Percentiles rank a stretch among this genome's conserved stretches.
These are phyloP conservation scores for Epicampocera succincta DNA, from an alignment of 2,888 invertebrate species.

Conservation along the genomic window DNA sequence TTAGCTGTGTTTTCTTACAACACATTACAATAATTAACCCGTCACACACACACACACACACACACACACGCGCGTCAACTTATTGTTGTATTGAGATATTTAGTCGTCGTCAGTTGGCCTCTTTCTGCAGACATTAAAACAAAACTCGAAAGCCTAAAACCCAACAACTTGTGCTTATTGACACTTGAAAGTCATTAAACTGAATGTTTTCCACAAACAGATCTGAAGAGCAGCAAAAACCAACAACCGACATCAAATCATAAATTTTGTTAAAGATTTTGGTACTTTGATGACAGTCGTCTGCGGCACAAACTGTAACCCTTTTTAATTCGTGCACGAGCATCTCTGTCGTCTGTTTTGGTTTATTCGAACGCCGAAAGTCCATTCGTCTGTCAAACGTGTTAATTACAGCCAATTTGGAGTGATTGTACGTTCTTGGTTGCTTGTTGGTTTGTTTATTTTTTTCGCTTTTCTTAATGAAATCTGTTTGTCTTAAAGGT, in stretches of 20 bases:
- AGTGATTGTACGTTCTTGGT: neutral
- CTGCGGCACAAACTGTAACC: conserved; percentile 46
- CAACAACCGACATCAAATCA: neutral
- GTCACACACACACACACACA: no score
- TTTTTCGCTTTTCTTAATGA: neutral
- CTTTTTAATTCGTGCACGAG: conserved; percentile 11
- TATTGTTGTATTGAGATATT: no score
- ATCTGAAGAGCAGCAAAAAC: neutral
- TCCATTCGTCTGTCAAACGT: conserved; percentile 66
- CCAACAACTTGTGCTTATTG: conserved; percentile 55
- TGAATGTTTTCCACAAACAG: conserved; percentile 10
- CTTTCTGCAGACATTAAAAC: conserved; percentile 25
- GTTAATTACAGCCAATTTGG: conserved; percentile 61
- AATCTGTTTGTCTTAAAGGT: conserved; percentile 19
- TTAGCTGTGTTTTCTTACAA: no score
- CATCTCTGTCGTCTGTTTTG: neutral
- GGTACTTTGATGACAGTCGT: conserved; percentile 29
- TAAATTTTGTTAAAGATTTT: conserved; percentile 47
- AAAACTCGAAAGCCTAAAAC: conserved; percentile 23
- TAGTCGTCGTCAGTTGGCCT: no score
- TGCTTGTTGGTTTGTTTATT: neutral
- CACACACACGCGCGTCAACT: no score
- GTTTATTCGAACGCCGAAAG: conserved; percentile 47
- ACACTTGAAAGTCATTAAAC: conserved; percentile 62
- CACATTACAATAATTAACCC: no score